Conservation (phyloP, 2,888 invertebrate species). For the Melangyna quadrimaculata region DNA sequence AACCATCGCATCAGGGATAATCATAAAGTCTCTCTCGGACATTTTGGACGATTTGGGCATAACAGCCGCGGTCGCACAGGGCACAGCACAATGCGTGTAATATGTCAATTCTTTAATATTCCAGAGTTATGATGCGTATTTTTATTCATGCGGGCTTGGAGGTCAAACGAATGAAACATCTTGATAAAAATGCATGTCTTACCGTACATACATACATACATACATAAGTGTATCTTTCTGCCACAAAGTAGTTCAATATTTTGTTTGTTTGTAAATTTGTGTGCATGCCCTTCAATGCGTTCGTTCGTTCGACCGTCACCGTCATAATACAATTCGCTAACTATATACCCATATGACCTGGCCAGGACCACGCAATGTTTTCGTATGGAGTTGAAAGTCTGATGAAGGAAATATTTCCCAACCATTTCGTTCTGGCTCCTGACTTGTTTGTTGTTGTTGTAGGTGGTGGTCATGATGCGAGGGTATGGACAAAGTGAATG, state of each 20-base stretch:
- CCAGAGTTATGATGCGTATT: conserved; percentile 30
- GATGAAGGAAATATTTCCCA: neutral
- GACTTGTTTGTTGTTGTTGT: neutral
- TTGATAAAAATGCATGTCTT: conserved; percentile 36
- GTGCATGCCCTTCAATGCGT: conserved; percentile 31
- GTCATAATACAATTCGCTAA: neutral
- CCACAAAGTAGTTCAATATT: neutral
- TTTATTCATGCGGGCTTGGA: conserved; percentile 12
- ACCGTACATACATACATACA: no score
- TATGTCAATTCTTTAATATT: conserved; percentile 54
- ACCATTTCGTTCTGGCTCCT: neutral
- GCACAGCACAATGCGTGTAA: conserved; percentile 24
- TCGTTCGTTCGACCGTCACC: neutral
- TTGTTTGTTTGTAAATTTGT: neutral
- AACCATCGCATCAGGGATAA: conserved; percentile 61
- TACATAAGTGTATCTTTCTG: neutral
- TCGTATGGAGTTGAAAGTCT: neutral
- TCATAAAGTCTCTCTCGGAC: conserved; percentile 35
- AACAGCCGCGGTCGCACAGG: neutral
- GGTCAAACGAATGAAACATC: conserved; percentile 34
- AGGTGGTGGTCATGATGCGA: neutral
- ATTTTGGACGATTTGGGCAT: neutral
- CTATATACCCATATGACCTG: no score
- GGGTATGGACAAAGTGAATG: neutral
- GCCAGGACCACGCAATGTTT: neutral